Percentiles rank a stretch among this genome's conserved stretches.
These are phyloP conservation scores for Malurus melanocephalus DNA, from an alignment of 2,113 vertebrate genomes.

Conservation along the genomic window DNA sequence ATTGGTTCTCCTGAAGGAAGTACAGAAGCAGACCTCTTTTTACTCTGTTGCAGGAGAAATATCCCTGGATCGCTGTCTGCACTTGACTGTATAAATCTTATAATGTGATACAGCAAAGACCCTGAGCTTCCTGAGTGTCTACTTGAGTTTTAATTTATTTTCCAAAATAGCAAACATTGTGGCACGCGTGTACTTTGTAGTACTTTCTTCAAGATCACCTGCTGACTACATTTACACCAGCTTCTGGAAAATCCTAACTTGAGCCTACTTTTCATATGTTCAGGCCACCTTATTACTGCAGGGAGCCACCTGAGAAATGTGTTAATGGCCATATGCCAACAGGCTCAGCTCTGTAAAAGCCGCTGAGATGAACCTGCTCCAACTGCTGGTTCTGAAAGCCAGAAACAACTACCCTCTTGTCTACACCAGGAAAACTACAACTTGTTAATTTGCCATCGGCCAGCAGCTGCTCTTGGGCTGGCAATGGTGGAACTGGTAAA, in stretches of 20 bases:
- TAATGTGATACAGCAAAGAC: not conserved
- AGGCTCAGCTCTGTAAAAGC: slow-evolving; percentile 5
- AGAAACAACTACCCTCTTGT: slow-evolving; percentile 49
- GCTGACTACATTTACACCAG: not conserved
- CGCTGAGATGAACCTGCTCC: slow-evolving; percentile 22
- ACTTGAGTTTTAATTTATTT: not conserved
- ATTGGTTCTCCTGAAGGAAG: not conserved
- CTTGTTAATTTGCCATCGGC: slow-evolving; percentile 53
- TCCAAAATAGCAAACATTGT: not conserved
- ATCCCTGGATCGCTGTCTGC: not conserved
- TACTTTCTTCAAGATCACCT: not conserved
- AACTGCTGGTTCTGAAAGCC: slow-evolving; percentile 25
- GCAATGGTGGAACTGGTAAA: slow-evolving; percentile 37
- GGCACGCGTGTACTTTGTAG: not conserved
- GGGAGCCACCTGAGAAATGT: slow-evolving; percentile 55
- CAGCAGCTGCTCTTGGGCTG: slow-evolving; percentile 44
- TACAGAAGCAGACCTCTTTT: not conserved
- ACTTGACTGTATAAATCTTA: not conserved
- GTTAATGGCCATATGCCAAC: slow-evolving; percentile 46
- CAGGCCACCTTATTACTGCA: slow-evolving; percentile 15
- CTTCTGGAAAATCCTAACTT: slow-evolving; percentile 10
- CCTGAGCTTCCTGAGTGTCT: not conserved
- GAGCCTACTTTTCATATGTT: not conserved
- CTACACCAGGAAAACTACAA: slow-evolving; percentile 39
- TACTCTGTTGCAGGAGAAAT: not conserved